Percentiles rank a stretch among this genome's conserved stretches.
These are phyloP conservation scores for Motacilla tschutschensis DNA, from an alignment of 2,113 vertebrate species.

Conservation along the genomic window DNA sequence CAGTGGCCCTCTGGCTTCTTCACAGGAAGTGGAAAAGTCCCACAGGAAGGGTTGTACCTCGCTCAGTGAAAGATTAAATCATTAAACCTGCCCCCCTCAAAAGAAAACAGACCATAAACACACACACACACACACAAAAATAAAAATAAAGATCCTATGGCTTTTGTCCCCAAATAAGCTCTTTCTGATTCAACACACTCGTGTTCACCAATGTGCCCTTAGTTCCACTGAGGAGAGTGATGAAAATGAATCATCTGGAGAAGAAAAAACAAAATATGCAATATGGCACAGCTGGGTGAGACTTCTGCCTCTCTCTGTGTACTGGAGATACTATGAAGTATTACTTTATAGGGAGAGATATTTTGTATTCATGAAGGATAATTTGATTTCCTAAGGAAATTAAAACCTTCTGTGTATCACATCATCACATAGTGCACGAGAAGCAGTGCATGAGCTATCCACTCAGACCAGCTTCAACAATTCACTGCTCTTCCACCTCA, in stretches of 20 bases:
- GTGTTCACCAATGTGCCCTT: background rate
- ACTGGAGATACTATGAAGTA: rapidly evolving
- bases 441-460: background rate
- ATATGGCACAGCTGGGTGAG: background rate
- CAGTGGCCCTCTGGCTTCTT: background rate
- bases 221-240: background rate
- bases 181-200: background rate
- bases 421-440: background rate
- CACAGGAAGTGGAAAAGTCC: background rate
- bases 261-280: background rate
- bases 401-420: background rate
- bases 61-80: background rate
- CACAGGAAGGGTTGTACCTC: background rate
- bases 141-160: rapidly evolving
- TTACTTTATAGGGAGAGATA: background rate
- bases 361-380: background rate
- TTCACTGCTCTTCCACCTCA: background rate
- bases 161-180: background rate
- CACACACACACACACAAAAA: background rate
- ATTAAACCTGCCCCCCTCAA: background rate
- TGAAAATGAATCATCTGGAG: background rate
- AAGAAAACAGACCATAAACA: background rate
- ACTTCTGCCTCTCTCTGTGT: background rate
- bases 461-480: background rate
- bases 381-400: background rate